Percentiles rank a stretch among this genome's conserved stretches.
phyloP scores from a whole-genome alignment of 2,113 vertebrate species.

The Jaculus jaculus region DNA sequence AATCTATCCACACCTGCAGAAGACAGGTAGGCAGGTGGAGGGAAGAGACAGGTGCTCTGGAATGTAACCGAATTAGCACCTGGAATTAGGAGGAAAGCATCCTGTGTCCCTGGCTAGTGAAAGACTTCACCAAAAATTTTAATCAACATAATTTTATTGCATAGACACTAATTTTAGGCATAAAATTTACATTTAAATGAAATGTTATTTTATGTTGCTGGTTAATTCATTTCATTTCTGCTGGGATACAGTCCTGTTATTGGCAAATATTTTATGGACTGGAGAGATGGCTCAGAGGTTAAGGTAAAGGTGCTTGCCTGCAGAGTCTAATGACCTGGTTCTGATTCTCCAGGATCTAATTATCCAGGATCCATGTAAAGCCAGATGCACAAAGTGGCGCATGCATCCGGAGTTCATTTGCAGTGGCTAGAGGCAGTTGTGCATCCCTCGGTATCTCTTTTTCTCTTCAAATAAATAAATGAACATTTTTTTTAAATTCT shows the following conservation, averaged over 20 bases:
- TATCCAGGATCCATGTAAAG: too few species aligned
- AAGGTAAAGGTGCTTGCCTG: too few species aligned
- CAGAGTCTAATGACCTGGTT: too few species aligned
- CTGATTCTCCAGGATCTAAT: too few species aligned
- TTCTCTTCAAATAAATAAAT: too few species aligned
- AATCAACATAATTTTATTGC: not conserved
- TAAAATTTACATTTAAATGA: not conserved
- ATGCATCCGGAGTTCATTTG: too few species aligned
- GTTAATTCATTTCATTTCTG: not conserved
- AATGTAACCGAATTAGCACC: not conserved
- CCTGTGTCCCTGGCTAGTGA: rapidly evolving
- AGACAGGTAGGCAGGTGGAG: rapidly evolving
- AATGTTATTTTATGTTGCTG: not conserved
- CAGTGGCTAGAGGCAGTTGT: too few species aligned
- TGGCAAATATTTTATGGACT: not conserved
- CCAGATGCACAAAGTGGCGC: too few species aligned
- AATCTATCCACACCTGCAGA: rapidly evolving
- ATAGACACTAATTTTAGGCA: not conserved
- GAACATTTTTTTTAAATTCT: not conserved
- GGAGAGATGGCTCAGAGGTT: too few species aligned
- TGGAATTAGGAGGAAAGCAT: not conserved
- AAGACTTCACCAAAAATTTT: not conserved
- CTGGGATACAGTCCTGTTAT: not conserved
- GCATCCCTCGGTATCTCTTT: too few species aligned
- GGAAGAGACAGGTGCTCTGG: too few species aligned